Evolutionary conservation across 2,113 vertebrate genomes (phyloP).

Genomic region (Dasypus novemcinctus): DNA sequence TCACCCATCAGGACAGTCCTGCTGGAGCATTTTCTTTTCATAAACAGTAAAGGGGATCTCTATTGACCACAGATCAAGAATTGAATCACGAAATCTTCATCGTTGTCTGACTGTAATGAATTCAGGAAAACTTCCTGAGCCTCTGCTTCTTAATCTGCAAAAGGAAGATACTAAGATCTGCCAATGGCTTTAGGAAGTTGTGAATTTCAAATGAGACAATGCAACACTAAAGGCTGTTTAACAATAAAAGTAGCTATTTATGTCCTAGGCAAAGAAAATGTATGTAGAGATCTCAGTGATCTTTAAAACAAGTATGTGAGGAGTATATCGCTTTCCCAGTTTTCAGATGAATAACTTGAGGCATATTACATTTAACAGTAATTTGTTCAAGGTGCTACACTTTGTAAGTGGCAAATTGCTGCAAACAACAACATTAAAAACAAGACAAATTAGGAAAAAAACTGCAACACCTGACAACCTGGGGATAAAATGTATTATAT

Average conservation of each 20-base stretch:
- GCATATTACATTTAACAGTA: neutral
- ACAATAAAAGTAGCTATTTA: neutral
- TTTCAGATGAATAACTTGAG: slow-evolving; percentile 25
- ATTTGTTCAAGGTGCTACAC: neutral
- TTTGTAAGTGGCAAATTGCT: neutral
- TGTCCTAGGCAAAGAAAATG: neutral
- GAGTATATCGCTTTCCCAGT: neutral
- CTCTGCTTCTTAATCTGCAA: neutral
- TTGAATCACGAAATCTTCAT: neutral
- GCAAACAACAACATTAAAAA: neutral
- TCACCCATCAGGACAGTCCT: neutral
- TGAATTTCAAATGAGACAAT: neutral
- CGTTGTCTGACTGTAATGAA: neutral
- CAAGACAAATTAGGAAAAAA: neutral
- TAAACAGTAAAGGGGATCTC: neutral
- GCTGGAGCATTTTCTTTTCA: neutral
- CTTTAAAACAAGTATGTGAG: neutral
- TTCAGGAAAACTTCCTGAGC: neutral
- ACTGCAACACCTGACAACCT: neutral
- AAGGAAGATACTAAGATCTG: neutral
- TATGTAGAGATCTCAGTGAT: neutral
- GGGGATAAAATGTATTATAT: neutral
- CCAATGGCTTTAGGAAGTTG: neutral
- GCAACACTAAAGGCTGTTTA: neutral
- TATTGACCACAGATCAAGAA: neutral